Conservation (phyloP, 1,140 invertebrate genomes). For the Papilio dardanus region DNA sequence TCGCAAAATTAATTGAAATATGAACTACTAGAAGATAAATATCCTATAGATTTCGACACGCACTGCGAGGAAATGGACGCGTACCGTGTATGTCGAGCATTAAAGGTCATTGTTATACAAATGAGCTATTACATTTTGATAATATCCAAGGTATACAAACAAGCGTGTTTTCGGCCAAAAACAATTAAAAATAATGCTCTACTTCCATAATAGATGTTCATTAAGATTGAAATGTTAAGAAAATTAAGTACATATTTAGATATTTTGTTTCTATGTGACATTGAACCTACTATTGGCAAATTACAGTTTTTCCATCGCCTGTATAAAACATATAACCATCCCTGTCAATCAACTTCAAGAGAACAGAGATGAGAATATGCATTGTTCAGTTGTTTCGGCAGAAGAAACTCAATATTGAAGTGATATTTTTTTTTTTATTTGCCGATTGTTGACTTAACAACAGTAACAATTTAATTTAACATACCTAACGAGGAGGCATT, state of each 20-base stretch:
- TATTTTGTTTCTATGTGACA: neutral
- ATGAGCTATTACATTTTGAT: constrained; percentile 2
- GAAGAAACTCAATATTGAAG: too few relatives aligned
- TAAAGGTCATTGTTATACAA: constrained; percentile 7
- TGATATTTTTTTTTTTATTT: too few relatives aligned
- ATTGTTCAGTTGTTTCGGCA: too few relatives aligned
- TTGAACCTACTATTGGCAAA: neutral
- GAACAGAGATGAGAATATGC: neutral
- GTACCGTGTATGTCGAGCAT: neutral
- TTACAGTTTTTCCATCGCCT: too few relatives aligned
- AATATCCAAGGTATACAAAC: neutral
- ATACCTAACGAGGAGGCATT: too few relatives aligned
- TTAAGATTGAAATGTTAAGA: neutral
- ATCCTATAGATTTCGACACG: neutral
- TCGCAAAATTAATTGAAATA: too few relatives aligned
- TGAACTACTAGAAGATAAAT: neutral
- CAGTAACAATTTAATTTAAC: too few relatives aligned
- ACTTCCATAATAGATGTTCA: neutral
- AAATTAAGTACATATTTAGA: neutral
- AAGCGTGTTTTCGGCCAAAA: neutral
- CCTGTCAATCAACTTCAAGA: too few relatives aligned
- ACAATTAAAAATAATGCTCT: neutral
- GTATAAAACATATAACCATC: too few relatives aligned
- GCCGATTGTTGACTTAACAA: too few relatives aligned
- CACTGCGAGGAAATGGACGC: neutral